These are phyloP conservation scores for Mantis religiosa DNA, from an alignment of 2,888 invertebrate genomes.

Conservation along the genomic window DNA sequence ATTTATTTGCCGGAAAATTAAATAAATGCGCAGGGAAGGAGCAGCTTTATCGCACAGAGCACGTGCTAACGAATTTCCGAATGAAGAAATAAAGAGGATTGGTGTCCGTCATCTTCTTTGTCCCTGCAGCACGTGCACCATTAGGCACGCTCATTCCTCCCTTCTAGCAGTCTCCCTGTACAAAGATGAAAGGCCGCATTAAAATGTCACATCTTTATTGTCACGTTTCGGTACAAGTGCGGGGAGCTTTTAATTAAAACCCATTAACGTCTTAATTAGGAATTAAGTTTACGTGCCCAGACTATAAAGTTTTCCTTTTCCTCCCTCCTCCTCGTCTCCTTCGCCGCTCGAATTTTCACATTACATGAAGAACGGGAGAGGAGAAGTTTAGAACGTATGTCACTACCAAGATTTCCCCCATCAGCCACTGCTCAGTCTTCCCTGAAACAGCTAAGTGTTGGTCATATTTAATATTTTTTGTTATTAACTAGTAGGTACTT, in stretches of 20 bases:
- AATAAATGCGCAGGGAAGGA: too few species aligned
- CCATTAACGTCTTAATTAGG: constrained; percentile 34
- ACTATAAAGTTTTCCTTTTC: constrained; percentile 17
- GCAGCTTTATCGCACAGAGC: too few species aligned
- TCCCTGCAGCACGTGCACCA: not conserved
- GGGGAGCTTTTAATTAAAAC: constrained; percentile 32
- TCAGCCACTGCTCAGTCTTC: not conserved
- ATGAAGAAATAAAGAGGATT: not conserved
- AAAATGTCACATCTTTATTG: constrained; percentile 30
- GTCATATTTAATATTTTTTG: too few species aligned
- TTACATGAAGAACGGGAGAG: not conserved
- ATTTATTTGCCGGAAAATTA: too few species aligned
- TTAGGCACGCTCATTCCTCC: not conserved
- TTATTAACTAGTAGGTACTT: too few species aligned
- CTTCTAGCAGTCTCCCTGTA: not conserved
- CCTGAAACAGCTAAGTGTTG: not conserved
- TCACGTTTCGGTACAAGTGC: constrained; percentile 20
- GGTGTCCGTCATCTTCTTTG: not conserved
- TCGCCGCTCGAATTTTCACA: not conserved
- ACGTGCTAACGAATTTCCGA: not conserved
- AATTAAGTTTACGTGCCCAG: constrained; percentile 31
- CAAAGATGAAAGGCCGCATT: constrained; percentile 7
- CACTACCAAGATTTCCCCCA: not conserved
- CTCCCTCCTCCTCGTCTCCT: not conserved
- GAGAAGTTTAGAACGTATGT: not conserved